Evolutionary conservation across 37 sponge, comb jelly and placozoan species (phyloP).

Genomic region (Hexactinellida sp.): DNA sequence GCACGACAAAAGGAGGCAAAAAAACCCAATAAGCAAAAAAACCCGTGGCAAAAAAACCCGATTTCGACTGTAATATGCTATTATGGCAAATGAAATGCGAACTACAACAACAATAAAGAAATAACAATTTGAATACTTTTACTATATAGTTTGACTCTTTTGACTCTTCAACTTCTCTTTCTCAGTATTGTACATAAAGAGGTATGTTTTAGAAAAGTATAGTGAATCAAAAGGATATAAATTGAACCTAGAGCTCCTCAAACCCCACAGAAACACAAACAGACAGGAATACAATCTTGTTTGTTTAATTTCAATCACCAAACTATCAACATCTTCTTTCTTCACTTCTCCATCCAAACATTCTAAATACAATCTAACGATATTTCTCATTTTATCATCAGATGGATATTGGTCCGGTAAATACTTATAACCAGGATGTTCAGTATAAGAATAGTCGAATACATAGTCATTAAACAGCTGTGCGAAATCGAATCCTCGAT

Average conservation of each 20-base stretch:
- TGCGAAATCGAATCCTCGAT: not conserved
- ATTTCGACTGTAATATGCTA: too few relatives aligned
- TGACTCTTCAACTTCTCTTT: not conserved
- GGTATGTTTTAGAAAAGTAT: not conserved
- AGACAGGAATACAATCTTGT: not conserved
- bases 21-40: too few relatives aligned
- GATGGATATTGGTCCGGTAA: not conserved
- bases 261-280: constrained; percentile 3
- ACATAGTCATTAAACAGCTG: not conserved
- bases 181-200: not conserved
- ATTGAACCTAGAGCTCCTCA: not conserved
- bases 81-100: too few relatives aligned
- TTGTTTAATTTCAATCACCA: not conserved
- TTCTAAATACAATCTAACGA: not conserved
- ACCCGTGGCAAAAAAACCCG: too few relatives aligned
- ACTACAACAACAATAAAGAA: too few relatives aligned
- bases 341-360: not conserved
- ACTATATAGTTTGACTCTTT: too few relatives aligned
- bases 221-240: not conserved
- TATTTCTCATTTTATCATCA: not conserved
- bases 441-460: not conserved
- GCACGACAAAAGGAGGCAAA: too few relatives aligned
- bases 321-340: not conserved
- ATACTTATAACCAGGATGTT: not conserved
- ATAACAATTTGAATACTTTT: too few relatives aligned